Evolutionary conservation across 2,113 vertebrate genomes (phyloP).

Genomic region (Oplegnathus fasciatus): DNA sequence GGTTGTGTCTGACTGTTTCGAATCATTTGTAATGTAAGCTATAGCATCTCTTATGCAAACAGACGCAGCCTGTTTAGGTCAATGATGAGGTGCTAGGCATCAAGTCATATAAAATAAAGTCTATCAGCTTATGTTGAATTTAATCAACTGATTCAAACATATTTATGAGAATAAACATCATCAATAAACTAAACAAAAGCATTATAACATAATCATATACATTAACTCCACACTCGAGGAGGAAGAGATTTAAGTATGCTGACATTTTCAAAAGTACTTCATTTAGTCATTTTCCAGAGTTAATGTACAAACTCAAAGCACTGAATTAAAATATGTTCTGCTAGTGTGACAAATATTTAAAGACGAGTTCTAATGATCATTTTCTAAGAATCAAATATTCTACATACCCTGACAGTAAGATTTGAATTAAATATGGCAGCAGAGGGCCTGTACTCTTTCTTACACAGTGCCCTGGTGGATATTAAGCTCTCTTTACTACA

Average conservation of each 20-base stretch:
- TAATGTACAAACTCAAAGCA: not conserved
- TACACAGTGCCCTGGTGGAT: conserved; percentile 59
- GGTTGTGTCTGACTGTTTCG: not conserved
- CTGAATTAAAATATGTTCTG: not conserved
- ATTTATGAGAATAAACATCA: not conserved
- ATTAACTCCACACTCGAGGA: not conserved
- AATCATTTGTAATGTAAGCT: not conserved
- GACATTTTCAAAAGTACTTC: not conserved
- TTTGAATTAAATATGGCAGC: conserved; percentile 63
- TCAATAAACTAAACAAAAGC: not conserved
- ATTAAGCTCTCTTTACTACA: conserved; percentile 61
- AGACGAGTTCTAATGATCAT: conserved; percentile 15
- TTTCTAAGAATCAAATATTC: conserved; percentile 20
- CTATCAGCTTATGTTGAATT: not conserved
- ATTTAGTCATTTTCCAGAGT: not conserved
- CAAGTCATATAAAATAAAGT: not conserved
- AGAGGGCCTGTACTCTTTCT: conserved; percentile 49
- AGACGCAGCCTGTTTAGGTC: not conserved
- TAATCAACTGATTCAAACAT: not conserved
- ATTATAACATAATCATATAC: not conserved
- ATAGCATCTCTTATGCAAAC: not conserved
- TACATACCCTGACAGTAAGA: conserved; percentile 32
- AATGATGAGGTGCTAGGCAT: not conserved
- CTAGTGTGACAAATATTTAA: conserved; percentile 13
- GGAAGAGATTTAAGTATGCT: not conserved